Evolutionary conservation across 2,888 invertebrate genomes (phyloP).

Genomic region (Catocala nupta): DNA sequence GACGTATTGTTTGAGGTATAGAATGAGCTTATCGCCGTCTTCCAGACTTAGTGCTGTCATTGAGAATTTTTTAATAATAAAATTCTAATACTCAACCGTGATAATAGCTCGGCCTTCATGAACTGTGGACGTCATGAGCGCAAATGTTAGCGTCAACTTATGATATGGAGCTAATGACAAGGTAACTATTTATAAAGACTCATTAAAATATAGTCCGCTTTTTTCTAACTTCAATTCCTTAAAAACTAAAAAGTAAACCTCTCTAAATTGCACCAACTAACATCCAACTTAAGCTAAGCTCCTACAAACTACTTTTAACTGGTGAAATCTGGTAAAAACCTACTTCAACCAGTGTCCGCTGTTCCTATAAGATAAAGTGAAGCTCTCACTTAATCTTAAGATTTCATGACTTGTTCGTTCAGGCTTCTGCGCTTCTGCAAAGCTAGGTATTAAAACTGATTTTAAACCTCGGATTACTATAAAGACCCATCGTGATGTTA

Average conservation of each 20-base stretch:
- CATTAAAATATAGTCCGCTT: conserved; percentile 20
- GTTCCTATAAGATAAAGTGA: conserved; percentile 53
- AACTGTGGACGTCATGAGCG: too few species aligned
- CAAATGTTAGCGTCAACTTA: too few species aligned
- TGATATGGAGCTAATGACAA: too few species aligned
- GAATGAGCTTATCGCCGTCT: too few species aligned
- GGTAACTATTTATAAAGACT: too few species aligned
- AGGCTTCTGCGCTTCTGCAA: conserved; percentile 52
- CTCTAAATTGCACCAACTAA: conserved; percentile 20
- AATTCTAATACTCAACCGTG: too few species aligned
- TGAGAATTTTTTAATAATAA: too few species aligned
- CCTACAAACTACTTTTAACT: conserved; percentile 38
- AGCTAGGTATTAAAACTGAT: conserved; percentile 61
- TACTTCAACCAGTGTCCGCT: conserved; percentile 44
- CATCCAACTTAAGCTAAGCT: conserved; percentile 36
- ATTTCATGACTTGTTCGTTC: conserved; percentile 55
- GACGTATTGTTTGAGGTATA: too few species aligned
- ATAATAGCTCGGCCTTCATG: too few species aligned
- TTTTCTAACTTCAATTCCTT: conserved; percentile 20
- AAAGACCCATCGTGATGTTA: conserved; percentile 21
- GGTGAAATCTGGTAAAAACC: conserved; percentile 39
- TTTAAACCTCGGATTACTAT: conserved; percentile 29
- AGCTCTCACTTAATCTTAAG: conserved; percentile 60
- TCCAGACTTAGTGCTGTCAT: too few species aligned
- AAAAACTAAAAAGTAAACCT: conserved; percentile 20